Base-by-base conservation (phyloP, 2,797 vertebrate genomes). In the Pitangus sulphuratus region DNA sequence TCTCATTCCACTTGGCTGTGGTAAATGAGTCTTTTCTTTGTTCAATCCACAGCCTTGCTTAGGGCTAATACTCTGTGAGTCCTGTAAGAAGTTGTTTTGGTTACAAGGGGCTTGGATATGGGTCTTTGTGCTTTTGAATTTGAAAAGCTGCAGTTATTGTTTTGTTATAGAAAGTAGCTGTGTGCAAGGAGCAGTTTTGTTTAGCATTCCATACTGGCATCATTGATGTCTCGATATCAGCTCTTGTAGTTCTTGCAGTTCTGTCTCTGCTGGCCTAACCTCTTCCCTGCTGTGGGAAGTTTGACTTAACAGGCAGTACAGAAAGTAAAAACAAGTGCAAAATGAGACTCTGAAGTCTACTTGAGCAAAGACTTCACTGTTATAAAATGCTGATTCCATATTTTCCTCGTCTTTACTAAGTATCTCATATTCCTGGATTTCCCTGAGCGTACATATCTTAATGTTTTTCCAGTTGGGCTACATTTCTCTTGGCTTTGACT, bases 381-480 rank as follows among this genome's bases (percentile, higher is more conserved):
- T 93, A 33, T 0, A 17, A 87, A 85, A 35, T 47, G 64, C 51
- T 77, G 35, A 74, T 51, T 80, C 7, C 0, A 0, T 66, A 4
- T 68, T 92, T 89, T 76, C 12, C 11, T 69, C 14, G 11, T 42
- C 18, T 77, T 48, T 76, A 5, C 18, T 21, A 17, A 84, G 15
- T 58, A 44, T 79, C 39, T 81, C 1, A 2, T 82, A 45, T 40
- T 40, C 31, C 40, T 79, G 25, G 3, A 33, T 75, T 75, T 75
- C 31, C 19, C 40, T 7, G 28, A 26, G 11, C 28, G 12, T 47
- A 9, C 0, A 0, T 54, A 8, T 51, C 16, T 51, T 58, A 12
- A 28, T 44, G 50, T 66, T 86, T 92, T 74, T 84, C 65, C 35
- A 88, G 8, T 70, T 56, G 56, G 76, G 72, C 28, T 80, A 0